Conservation (phyloP, 2,888 invertebrate genomes). For the Calameuta pallipes region DNA sequence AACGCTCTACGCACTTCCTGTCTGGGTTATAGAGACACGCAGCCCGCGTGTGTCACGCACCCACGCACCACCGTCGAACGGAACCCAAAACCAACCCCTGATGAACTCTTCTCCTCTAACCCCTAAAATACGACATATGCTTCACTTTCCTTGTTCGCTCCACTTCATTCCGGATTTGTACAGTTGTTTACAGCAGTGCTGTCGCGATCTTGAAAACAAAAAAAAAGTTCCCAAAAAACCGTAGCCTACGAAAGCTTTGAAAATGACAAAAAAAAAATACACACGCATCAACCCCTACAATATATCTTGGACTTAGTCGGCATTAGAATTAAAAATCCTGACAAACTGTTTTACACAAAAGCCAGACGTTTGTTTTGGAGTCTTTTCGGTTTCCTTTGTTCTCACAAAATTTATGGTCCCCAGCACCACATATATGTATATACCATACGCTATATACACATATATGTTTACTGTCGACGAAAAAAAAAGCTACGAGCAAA, state of each 20-base stretch:
- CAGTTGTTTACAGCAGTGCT: not conserved
- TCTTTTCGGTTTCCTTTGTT: not conserved
- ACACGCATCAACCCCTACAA: not conserved
- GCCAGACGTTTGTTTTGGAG: not conserved
- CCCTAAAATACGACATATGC: not conserved
- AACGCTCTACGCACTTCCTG: constrained; percentile 55
- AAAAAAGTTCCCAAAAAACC: not conserved
- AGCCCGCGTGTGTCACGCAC: constrained; percentile 31
- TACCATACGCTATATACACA: not conserved
- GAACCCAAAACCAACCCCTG: not conserved
- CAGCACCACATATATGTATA: not conserved
- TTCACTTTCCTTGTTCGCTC: not conserved
- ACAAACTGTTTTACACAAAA: not conserved
- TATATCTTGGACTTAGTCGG: not conserved
- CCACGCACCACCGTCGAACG: constrained; percentile 3
- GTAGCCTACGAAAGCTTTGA: not conserved
- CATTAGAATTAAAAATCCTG: not conserved
- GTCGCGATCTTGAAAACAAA: not conserved
- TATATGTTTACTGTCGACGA: not conserved
- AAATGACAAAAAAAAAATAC: not conserved
- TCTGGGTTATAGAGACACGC: constrained; percentile 29
- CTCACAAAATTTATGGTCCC: not conserved
- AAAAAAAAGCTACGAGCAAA: not conserved
- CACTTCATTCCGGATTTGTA: not conserved
- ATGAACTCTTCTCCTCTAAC: not conserved